phyloP scores from a whole-genome alignment of 37 sponge, comb jelly and placozoan genomes.

The Haliclona indistincta region DNA sequence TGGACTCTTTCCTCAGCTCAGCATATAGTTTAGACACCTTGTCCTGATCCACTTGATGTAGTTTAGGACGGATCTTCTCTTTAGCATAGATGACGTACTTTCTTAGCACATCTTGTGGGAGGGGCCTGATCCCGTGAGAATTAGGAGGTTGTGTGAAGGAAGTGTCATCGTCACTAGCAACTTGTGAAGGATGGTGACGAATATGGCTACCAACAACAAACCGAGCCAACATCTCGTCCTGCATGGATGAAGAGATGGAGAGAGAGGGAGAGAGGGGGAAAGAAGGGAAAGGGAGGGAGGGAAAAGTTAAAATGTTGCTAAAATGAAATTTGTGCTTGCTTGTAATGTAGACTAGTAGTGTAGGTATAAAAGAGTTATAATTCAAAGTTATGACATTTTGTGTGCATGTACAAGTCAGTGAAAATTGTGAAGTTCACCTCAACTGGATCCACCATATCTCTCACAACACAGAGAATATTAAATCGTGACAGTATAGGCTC shows the following conservation, averaged over 20 bases:
- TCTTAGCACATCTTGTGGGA: conserved; percentile 79
- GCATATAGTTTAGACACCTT: conserved; percentile 96
- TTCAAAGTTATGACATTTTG: too few relatives aligned
- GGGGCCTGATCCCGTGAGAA: too few relatives aligned
- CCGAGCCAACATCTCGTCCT: conserved; percentile 92
- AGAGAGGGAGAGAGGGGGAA: too few relatives aligned
- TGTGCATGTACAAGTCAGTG: too few relatives aligned
- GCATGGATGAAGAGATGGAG: too few relatives aligned
- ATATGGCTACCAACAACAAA: conserved; percentile 97
- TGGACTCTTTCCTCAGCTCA: conserved; percentile 90
- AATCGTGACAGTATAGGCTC: conserved; percentile 98
- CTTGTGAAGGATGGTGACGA: conserved; percentile 82
- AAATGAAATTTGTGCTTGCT: too few relatives aligned
- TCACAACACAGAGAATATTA: conserved; percentile 98
- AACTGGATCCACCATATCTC: conserved; percentile 95
- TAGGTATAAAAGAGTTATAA: too few relatives aligned
- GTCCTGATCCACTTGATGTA: conserved; percentile 97
- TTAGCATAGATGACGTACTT: conserved; percentile 98
- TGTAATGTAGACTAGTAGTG: too few relatives aligned
- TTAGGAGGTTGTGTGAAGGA: too few relatives aligned
- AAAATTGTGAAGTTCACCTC: too few relatives aligned
- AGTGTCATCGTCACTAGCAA: neutral
- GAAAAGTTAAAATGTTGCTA: too few relatives aligned
- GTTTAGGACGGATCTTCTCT: conserved; percentile 91
- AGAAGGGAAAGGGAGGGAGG: too few relatives aligned